Percentiles rank a stretch among this genome's conserved stretches.
phyloP scores from a whole-genome alignment of 2,113 vertebrate genomes.

The Hylia prasina region DNA sequence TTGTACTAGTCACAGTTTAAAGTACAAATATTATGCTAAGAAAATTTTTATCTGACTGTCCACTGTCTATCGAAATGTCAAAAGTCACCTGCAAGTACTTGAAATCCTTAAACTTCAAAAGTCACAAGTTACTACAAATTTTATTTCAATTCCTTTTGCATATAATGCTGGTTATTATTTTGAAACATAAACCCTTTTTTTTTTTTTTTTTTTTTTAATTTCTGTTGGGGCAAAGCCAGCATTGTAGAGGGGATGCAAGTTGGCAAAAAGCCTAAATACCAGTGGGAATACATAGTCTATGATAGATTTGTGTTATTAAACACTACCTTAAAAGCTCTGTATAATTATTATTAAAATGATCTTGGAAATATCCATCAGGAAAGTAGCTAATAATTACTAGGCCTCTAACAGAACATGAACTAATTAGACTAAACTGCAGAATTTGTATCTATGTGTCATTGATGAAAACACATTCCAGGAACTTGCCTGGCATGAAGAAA shows the following conservation, averaged over 20 bases:
- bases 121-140: background rate
- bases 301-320: conserved; percentile 64
- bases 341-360: conserved; percentile 59
- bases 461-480: conserved; percentile 47
- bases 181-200: background rate
- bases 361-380: conserved; percentile 73
- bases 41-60: background rate
- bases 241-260: conserved; percentile 35
- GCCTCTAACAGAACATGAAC: conserved; percentile 36
- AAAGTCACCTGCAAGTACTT: background rate
- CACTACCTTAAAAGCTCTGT: conserved; percentile 59
- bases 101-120: background rate
- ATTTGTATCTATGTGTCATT: conserved; percentile 58
- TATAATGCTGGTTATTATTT: background rate
- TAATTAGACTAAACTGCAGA: conserved; percentile 68
- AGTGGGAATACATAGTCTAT: conserved; percentile 43
- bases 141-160: background rate
- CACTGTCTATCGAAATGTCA: background rate
- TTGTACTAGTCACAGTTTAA: background rate
- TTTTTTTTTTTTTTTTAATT: background rate
- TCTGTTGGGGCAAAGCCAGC: conserved; percentile 39
- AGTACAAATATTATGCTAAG: background rate
- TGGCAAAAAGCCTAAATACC: conserved; percentile 67
- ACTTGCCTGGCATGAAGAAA: conserved; percentile 37
- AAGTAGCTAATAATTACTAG: conserved; percentile 68